Base-by-base conservation (phyloP, 1,140 invertebrate species). In the Eurytemora carolleeae region DNA sequence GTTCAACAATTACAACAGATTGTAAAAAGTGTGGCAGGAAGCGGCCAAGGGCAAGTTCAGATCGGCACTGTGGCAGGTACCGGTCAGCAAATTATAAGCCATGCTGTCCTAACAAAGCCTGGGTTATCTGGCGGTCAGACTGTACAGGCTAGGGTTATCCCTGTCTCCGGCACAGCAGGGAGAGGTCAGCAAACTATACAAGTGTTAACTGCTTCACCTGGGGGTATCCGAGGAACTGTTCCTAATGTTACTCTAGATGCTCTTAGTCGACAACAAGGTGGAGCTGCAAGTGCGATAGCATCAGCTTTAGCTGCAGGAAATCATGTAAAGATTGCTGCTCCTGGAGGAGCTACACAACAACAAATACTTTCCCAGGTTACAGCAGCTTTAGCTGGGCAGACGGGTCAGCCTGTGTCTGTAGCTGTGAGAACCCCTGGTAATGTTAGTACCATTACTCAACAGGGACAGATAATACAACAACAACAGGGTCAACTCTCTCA, bases 1-100 rank as follows among this genome's bases (percentile, higher is more conserved):
- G 77, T 86, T 55, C 84, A 86, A 66, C 83, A 86, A 66, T 77
- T 86, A 24, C 82, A 84, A 63, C 83, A 85, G 68, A 81, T 84
- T 19, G 82, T 85, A 68, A 80, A 84, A 58, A 76, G 78, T 19
- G 76, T 18, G 2, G 22, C 55, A 20, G 58, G 22, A 1, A 21
- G 58, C 22, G 22, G 26, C n/a, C 23, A 19, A 17, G 22, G 26
- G 31, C 21, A 18, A 7, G 31, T 44, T 12, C 31, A 44, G 31
- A 44, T 44, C n/a, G 31, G 31, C n/a, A 44, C 7, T 44, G 31
- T 44, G 31, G 58, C 19, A 18, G 17, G 24, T n/a, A n/a, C 24
- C 22, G 22, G 26, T 1, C 58, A 59, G 31, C 52, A 22, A 17
- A 17, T 53, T 17, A 17, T 24, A n/a, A 52, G 24, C 1, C 59